Evolutionary conservation across 2,113 vertebrate genomes (phyloP).

Genomic region (Carollia perspicillata): DNA sequence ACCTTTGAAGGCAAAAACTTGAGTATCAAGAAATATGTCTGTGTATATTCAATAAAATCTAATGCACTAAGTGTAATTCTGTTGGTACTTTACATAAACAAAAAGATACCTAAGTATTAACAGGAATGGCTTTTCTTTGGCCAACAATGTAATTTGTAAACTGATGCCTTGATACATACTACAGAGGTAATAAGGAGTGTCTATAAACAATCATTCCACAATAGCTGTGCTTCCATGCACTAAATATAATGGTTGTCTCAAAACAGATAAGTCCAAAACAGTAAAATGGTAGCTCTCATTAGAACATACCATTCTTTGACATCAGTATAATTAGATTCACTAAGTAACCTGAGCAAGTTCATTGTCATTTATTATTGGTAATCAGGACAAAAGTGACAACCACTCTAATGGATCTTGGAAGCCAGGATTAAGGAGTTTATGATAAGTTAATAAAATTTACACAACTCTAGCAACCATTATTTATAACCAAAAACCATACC

Average conservation of each 20-base stretch:
- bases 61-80: not conserved
- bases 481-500: not conserved
- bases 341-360: not conserved
- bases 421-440: not conserved
- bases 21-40: not conserved
- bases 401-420: not conserved
- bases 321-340: not conserved
- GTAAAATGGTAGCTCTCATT: not conserved
- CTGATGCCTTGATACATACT: not conserved
- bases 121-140: not conserved
- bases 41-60: not conserved
- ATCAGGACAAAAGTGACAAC: not conserved
- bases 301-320: not conserved
- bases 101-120: not conserved
- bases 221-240: not conserved
- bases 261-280: not conserved
- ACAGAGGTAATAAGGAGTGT: not conserved
- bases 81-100: not conserved
- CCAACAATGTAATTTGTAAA: not conserved
- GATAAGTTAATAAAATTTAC: not conserved
- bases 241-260: not conserved
- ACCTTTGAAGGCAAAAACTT: not conserved
- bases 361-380: not conserved
- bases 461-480: not conserved
- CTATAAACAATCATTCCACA: not conserved